Evolutionary conservation across 2,797 vertebrate genomes (phyloP).

Genomic region (Agapornis canus): DNA sequence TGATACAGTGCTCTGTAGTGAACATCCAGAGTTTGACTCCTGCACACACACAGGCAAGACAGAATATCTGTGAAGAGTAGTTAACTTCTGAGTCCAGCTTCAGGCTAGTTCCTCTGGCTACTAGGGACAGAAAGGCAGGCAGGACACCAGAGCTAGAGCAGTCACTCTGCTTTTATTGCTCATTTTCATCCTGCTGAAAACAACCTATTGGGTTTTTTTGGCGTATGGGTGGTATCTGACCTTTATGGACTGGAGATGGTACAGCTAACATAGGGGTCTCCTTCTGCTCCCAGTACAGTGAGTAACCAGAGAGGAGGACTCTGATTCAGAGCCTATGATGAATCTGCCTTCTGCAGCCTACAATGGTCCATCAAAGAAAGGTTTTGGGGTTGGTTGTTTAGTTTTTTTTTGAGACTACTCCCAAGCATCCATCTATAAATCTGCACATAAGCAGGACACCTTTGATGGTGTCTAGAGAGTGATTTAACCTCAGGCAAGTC

Average conservation of each 20-base stretch:
- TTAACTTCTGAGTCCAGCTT: not conserved
- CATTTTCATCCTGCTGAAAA: not conserved
- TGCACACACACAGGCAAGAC: not conserved
- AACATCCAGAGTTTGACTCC: not conserved
- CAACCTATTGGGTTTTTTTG: not conserved
- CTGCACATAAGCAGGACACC: not conserved
- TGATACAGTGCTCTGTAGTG: not conserved
- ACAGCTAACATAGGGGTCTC: not conserved
- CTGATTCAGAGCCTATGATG: not conserved
- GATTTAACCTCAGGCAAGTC: not conserved
- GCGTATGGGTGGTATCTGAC: not conserved
- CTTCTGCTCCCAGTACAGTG: not conserved
- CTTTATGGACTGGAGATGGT: not conserved
- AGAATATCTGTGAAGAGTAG: not conserved
- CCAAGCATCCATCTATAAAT: not conserved
- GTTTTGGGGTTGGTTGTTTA: not conserved
- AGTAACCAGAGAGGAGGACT: not conserved
- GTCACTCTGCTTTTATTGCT: not conserved
- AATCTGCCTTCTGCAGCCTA: not conserved
- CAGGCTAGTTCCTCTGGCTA: not conserved
- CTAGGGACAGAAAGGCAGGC: not conserved
- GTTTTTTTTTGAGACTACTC: not conserved
- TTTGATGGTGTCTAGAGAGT: not conserved
- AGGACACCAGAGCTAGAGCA: not conserved
- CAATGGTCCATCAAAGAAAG: not conserved